Percentiles rank a stretch among this genome's conserved stretches.
Conservation (phyloP, 1,140 invertebrate species). For the Heliconius hewitsoni region DNA sequence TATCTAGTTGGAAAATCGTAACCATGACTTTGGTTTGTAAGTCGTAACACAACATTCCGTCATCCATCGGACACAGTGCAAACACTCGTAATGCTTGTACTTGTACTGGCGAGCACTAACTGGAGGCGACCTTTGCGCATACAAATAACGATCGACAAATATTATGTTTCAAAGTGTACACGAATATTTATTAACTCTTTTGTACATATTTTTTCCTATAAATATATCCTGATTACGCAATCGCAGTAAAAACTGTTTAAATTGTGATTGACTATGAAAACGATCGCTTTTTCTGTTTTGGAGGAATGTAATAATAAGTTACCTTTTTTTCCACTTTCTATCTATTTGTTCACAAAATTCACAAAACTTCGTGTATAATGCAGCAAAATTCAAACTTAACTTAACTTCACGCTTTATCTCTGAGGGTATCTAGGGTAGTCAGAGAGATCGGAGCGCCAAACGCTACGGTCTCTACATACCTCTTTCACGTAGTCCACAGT, state of each 20-base stretch:
- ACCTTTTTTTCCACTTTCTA: too few relatives aligned
- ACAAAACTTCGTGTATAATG: too few relatives aligned
- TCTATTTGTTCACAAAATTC: too few relatives aligned
- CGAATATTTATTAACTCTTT: slow-evolving; percentile 28
- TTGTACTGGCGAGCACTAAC: slow-evolving; percentile 4
- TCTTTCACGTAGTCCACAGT: too few relatives aligned
- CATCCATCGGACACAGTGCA: slow-evolving; percentile 7
- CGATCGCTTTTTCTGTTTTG: too few relatives aligned
- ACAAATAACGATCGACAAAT: slow-evolving; percentile 26
- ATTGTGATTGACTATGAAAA: not conserved
- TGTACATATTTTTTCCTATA: slow-evolving; percentile 16
- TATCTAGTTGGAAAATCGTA: not conserved
- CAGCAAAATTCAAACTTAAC: not conserved
- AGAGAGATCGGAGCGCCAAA: too few relatives aligned
- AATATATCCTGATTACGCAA: slow-evolving; percentile 20
- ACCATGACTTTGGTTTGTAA: slow-evolving; percentile 19
- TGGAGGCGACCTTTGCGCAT: slow-evolving; percentile 25
- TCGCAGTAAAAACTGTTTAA: not conserved
- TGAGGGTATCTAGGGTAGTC: too few relatives aligned
- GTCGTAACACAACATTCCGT: slow-evolving; percentile 16
- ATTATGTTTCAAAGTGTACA: slow-evolving; percentile 27
- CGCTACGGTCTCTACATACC: too few relatives aligned
- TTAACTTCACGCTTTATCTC: too few relatives aligned
- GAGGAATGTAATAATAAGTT: too few relatives aligned
- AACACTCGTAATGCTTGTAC: slow-evolving; percentile 6